Percentiles rank a stretch among this genome's conserved stretches.
These are phyloP conservation scores for Actinia tenebrosa DNA, from an alignment of 64 coral and sea anemone genomes.

Conservation along the genomic window DNA sequence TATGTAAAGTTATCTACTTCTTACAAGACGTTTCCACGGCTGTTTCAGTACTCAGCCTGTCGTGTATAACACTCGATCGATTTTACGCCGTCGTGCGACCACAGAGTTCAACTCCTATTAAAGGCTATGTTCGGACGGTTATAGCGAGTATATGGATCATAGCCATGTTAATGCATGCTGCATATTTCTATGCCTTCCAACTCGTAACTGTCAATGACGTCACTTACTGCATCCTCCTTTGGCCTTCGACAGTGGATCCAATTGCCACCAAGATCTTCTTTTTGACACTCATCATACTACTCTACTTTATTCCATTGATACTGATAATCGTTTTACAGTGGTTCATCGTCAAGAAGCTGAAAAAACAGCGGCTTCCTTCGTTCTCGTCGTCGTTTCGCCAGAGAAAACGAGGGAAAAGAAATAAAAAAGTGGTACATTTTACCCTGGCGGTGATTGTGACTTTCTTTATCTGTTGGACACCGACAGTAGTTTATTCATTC, in stretches of 20 bases:
- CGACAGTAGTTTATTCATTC: conserved; percentile 19
- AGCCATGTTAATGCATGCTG: conserved; percentile 9
- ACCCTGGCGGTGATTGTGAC: conserved; percentile 13
- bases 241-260: conserved; percentile 2
- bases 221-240: conserved; percentile 1
- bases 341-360: conserved; percentile 12
- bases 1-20: conserved; percentile 33
- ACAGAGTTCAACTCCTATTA: not conserved
- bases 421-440: conserved; percentile 22
- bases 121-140: not conserved
- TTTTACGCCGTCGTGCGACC: conserved; percentile 24
- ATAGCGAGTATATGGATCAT: conserved; percentile 29
- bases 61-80: conserved; percentile 26
- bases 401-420: not conserved
- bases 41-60: conserved; percentile 26
- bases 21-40: conserved; percentile 41
- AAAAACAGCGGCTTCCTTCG: not conserved
- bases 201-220: not conserved
- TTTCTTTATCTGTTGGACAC: conserved; percentile 18
- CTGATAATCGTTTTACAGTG: conserved; percentile 6
- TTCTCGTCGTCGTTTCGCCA: not conserved
- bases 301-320: conserved; percentile 16
- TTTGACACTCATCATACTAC: not conserved
- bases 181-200: conserved; percentile 31
- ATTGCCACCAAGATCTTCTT: not conserved